These are phyloP conservation scores for Arenaria interpres DNA, from an alignment of 2,113 vertebrate genomes.

Conservation along the genomic window DNA sequence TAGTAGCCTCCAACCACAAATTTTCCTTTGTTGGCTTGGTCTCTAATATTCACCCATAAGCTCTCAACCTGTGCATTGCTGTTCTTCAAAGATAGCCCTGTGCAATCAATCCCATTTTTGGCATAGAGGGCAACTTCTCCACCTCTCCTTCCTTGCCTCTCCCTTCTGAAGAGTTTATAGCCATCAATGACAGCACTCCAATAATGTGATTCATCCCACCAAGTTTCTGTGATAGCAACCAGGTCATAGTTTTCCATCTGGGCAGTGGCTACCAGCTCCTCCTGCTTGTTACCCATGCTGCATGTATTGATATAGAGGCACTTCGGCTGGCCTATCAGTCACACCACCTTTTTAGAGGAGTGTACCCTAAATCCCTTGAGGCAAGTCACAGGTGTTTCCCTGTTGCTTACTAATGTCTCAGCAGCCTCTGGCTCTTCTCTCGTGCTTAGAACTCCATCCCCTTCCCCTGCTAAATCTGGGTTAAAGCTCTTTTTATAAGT, in stretches of 20 bases:
- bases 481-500: too few relatives aligned
- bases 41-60: background rate
- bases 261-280: background rate
- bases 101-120: background rate
- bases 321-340: background rate
- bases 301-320: background rate
- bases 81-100: background rate
- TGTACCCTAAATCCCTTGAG: too few relatives aligned
- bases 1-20: background rate
- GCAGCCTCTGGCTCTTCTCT: too few relatives aligned
- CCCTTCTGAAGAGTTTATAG: background rate
- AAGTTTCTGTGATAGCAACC: background rate
- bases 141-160: background rate
- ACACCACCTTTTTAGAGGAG: too few relatives aligned
- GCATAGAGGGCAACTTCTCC: background rate
- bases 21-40: background rate
- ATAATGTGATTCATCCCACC: background rate
- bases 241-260: background rate
- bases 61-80: too few relatives aligned
- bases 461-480: too few relatives aligned
- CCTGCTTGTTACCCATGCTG: background rate
- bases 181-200: background rate
- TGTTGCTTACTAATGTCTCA: too few relatives aligned
- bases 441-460: too few relatives aligned
- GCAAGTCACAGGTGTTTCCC: too few relatives aligned